Base-by-base conservation (phyloP, 1,140 invertebrate species). In the Aphis craccivora region DNA sequence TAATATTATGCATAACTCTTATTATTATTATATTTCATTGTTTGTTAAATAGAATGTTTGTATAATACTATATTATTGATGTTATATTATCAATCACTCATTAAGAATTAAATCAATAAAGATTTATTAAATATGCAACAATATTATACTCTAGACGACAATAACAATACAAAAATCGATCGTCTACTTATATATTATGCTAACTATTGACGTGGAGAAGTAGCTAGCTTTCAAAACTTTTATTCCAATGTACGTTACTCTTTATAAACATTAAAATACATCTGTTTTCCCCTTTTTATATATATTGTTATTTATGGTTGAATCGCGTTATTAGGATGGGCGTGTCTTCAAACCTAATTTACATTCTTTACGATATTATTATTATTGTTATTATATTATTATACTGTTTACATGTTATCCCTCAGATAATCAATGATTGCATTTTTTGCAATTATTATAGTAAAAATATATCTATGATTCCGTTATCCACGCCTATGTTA, bases 271-370 rank as follows among this genome's bases (percentile, higher is more conserved):
- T 60, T 60, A 40, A 67, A 43, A 43, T 60, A n/a, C 37, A 40
- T 43, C 43, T 67, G 9, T 40, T 35, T 18, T 35, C n/a, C 87
- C 87, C 20, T 88, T 88, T n/a, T 30, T 90, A 20, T 60, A 60
- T 40, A 60, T 60, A 67, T 60, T 43, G 55, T 90, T 43, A 90
- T 90, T 90, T 90, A 90, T 90, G 55, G 53, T 67, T 30, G 30
- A 90, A 90, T 90, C 89, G 89, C 89, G 89, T 90, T 90, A n/a
- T 90, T 37, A 25, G 18, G 11, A 30, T 60, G 25, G 89, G 89
- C 89, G 89, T 90, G 53, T 90, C 37, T 90, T 90, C 23, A 67
- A 90, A 90, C 89, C 89, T 90, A 90, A 60, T 90, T 90, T 67
- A 67, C 55, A 67, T 67, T 90, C 40, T 45, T 67, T 30, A 23